phyloP scores from a whole-genome alignment of 2,888 invertebrate genomes.

The Tipula vernalis region DNA sequence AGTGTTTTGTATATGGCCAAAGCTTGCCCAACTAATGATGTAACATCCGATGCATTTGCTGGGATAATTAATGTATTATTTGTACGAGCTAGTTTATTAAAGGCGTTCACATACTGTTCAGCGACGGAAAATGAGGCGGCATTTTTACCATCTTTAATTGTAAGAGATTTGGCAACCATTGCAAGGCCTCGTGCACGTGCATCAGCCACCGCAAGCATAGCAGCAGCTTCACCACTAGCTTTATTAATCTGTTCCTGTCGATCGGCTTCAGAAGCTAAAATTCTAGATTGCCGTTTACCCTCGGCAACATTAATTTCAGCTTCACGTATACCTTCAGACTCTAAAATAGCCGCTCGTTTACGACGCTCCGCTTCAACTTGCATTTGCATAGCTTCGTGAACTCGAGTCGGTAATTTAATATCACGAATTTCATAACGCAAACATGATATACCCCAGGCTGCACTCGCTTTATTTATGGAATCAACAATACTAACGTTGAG shows the following conservation, averaged over 20 bases:
- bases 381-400: conserved; percentile 99
- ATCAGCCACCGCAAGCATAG: conserved; percentile 79
- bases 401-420: conserved; percentile 61
- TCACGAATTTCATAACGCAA: conserved; percentile 88
- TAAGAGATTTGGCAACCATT: conserved; percentile 54
- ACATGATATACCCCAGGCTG: conserved; percentile 96
- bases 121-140: conserved; percentile 89
- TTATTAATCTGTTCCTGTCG: conserved; percentile 89
- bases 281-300: conserved; percentile 82
- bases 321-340: conserved; percentile 87
- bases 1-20: conserved; percentile 31
- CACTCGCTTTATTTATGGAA: conserved; percentile 94
- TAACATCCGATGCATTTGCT: conserved; percentile 58
- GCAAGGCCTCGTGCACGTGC: conserved; percentile 77
- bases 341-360: conserved; percentile 91
- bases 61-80: conserved; percentile 93
- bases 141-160: conserved; percentile 58
- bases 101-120: conserved; percentile 91
- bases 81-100: conserved; percentile 82
- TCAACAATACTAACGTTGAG: conserved; percentile 91
- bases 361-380: conserved; percentile 97
- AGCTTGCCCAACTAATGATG: conserved; percentile 31
- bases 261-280: conserved; percentile 91
- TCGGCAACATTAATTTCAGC: conserved; percentile 97
- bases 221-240: conserved; percentile 85